Evolutionary conservation across 2,888 invertebrate species (phyloP).

Genomic region (Nebria salina): DNA sequence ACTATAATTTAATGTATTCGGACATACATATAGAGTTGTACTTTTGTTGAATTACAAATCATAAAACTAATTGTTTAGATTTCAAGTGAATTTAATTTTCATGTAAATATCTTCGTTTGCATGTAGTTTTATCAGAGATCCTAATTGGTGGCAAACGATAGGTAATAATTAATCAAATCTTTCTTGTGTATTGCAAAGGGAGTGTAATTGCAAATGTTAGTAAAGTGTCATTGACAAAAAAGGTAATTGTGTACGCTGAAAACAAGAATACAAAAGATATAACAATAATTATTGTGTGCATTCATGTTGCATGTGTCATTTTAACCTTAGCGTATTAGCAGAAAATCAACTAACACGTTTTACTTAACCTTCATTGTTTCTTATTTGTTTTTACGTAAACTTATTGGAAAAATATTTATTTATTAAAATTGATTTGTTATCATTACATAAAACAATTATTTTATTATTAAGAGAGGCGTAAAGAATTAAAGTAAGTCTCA

Average conservation of each 20-base stretch:
- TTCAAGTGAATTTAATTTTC: neutral
- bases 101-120: neutral
- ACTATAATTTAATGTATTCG: too few species aligned
- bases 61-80: neutral
- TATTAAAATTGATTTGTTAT: too few species aligned
- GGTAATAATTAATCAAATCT: conserved; percentile 32
- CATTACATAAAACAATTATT: too few species aligned
- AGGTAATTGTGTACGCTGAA: conserved; percentile 24
- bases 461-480: too few species aligned
- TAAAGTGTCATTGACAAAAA: conserved; percentile 38
- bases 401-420: too few species aligned
- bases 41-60: too few species aligned
- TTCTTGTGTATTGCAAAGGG: conserved; percentile 3
- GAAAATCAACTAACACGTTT: conserved; percentile 18
- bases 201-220: neutral
- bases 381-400: neutral
- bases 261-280: conserved; percentile 15
- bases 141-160: conserved; percentile 2
- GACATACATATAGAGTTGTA: too few species aligned
- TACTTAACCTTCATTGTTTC: conserved; percentile 29
- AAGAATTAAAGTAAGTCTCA: too few species aligned
- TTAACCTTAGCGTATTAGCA: conserved; percentile 36
- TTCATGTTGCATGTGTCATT: conserved; percentile 30
- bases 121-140: neutral
- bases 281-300: conserved; percentile 42